Evolutionary conservation across 2,888 invertebrate genomes (phyloP).

Genomic region (Thysanoteuthis rhombus): DNA sequence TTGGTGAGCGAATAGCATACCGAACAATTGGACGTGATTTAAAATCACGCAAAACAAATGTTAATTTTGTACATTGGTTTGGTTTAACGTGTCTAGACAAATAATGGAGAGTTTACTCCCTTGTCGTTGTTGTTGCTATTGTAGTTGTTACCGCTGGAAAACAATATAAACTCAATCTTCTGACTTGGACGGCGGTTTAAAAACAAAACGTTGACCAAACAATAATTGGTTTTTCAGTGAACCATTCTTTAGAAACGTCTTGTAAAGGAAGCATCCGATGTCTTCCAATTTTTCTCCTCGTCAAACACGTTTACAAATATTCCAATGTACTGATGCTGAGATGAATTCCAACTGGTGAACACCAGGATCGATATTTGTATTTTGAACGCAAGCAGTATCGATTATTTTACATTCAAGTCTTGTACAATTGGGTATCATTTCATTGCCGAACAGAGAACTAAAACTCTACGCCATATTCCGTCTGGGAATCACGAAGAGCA

Average conservation of each 20-base stretch:
- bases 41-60: no score
- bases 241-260: not conserved
- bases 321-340: not conserved
- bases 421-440: not conserved
- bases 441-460: not conserved
- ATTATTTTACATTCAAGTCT: not conserved
- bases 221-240: not conserved
- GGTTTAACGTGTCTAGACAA: no score
- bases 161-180: no score
- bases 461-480: not conserved
- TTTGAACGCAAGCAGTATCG: not conserved
- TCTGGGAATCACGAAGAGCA: not conserved
- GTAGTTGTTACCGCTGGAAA: no score
- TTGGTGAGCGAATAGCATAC: no score
- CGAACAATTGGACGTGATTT: no score
- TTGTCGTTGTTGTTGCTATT: no score
- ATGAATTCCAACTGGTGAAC: not conserved
- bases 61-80: no score
- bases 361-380: not conserved
- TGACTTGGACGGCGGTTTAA: no score
- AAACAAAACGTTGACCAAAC: no score
- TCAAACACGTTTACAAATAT: not conserved
- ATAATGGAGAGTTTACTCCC: no score
- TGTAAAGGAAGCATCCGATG: no score
- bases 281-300: not conserved